Percentiles rank a stretch among this genome's conserved stretches.
Conservation (phyloP, 2,113 vertebrate species). For the Scopus umbretta region DNA sequence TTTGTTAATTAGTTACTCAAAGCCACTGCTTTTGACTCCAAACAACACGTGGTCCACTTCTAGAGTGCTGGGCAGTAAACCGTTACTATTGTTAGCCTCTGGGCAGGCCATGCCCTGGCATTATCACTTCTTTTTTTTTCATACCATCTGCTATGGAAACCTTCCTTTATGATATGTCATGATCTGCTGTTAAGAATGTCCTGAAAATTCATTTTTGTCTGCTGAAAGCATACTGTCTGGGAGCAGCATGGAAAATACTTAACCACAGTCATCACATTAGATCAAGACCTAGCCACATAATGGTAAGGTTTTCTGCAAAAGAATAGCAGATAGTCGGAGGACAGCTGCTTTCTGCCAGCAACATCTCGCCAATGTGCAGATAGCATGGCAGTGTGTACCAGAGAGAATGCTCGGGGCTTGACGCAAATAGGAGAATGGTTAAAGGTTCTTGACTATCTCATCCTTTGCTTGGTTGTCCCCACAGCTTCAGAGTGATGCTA, state of each 20-base stretch:
- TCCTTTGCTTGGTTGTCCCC: background rate
- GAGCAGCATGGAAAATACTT: background rate
- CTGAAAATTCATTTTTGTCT: background rate
- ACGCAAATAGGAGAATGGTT: background rate
- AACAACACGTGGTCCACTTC: background rate
- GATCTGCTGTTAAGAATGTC: background rate
- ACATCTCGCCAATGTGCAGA: background rate
- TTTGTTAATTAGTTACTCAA: background rate
- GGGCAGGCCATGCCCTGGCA: background rate
- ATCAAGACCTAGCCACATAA: background rate
- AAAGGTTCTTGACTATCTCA: background rate
- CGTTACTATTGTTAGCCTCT: background rate
- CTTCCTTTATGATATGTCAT: background rate
- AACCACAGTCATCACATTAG: background rate
- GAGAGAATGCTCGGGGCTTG: background rate
- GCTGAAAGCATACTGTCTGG: background rate
- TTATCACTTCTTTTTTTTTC: background rate
- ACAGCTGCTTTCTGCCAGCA: background rate
- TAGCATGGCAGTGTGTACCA: background rate
- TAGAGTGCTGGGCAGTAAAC: background rate
- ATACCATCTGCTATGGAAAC: background rate
- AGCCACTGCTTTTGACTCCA: background rate
- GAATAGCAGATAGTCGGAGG: background rate
- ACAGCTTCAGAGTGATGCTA: background rate
- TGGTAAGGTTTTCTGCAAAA: background rate